phyloP scores from a whole-genome alignment of 2,797 vertebrate species.

The Poeciliopsis paucimaculata region DNA sequence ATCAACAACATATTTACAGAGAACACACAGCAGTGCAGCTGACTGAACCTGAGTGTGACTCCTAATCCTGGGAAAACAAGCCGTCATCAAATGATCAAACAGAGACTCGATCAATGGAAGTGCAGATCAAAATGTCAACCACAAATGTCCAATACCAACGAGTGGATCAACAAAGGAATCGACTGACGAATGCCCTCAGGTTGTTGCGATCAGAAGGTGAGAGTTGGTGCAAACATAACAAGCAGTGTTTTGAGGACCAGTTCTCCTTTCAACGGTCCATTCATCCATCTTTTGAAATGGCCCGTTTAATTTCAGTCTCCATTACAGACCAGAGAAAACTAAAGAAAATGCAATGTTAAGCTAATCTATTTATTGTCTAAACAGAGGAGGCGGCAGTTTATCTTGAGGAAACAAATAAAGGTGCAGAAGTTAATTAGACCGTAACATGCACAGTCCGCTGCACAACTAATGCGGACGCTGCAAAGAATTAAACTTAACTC shows the following conservation, averaged over 20 bases:
- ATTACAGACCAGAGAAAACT: no score
- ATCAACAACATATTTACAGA: constrained; percentile 31
- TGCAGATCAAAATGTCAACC: constrained; percentile 65
- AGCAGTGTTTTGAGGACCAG: constrained; percentile 18
- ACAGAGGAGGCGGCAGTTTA: no score
- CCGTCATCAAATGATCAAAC: constrained; percentile 69
- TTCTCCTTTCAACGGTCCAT: neutral
- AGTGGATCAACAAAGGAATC: constrained; percentile 51
- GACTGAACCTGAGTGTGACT: constrained; percentile 25
- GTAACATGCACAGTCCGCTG: no score
- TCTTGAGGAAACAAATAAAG: no score
- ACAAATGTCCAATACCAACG: constrained; percentile 37
- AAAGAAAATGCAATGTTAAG: no score
- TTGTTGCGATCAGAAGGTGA: constrained; percentile 23
- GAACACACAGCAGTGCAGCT: constrained; percentile 27
- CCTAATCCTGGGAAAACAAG: constrained; percentile 61
- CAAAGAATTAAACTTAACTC: no score
- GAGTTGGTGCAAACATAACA: constrained; percentile 31
- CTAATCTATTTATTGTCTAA: no score
- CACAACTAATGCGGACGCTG: no score
- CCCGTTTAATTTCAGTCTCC: no score
- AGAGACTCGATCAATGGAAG: constrained; percentile 53
- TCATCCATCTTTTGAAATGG: neutral
- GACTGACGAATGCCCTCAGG: constrained; percentile 35
- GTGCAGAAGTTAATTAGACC: no score